A percentile compares a stretch with the other conserved stretches of the same genome.
Evolutionary conservation across 2,888 invertebrate species (phyloP).

Genomic region (Papilio gigon): DNA sequence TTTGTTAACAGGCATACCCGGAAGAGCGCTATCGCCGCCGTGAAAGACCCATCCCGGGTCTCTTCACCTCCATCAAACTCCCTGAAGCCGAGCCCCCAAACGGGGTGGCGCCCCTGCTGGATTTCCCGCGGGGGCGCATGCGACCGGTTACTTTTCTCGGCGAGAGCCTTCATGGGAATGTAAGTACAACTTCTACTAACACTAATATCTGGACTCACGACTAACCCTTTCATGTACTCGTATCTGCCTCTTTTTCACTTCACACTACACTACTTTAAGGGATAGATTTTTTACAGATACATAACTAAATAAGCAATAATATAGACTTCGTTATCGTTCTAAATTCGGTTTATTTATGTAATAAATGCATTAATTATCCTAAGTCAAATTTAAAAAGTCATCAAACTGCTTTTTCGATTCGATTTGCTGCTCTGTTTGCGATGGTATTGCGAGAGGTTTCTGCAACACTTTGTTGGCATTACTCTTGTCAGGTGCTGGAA

Average conservation of each 20-base stretch:
- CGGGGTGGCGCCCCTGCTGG: conserved; percentile 86
- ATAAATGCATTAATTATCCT: background rate
- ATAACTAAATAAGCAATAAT: too few species aligned
- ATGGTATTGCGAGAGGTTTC: conserved; percentile 41
- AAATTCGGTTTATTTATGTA: conserved; percentile 8
- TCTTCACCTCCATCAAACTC: conserved; percentile 88
- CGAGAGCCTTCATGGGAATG: conserved; percentile 94
- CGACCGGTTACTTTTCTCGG: conserved; percentile 92
- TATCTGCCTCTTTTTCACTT: too few species aligned
- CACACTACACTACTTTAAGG: too few species aligned
- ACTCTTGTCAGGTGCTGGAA: conserved; percentile 43
- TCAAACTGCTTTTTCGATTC: conserved; percentile 11
- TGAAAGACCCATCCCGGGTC: conserved; percentile 86
- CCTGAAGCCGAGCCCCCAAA: conserved; percentile 87
- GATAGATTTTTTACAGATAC: too few species aligned
- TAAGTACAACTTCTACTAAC: conserved; percentile 69
- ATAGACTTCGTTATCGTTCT: background rate
- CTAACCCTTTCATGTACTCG: background rate
- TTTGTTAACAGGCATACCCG: conserved; percentile 67
- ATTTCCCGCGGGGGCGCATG: conserved; percentile 92
- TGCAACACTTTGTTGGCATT: conserved; percentile 46
- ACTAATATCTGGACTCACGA: conserved; percentile 35
- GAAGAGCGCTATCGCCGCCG: conserved; percentile 75
- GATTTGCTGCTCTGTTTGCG: conserved; percentile 8
- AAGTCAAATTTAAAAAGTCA: conserved; percentile 21